Base-by-base conservation (phyloP, 2,888 invertebrate species). In the Cheilosia soror region DNA sequence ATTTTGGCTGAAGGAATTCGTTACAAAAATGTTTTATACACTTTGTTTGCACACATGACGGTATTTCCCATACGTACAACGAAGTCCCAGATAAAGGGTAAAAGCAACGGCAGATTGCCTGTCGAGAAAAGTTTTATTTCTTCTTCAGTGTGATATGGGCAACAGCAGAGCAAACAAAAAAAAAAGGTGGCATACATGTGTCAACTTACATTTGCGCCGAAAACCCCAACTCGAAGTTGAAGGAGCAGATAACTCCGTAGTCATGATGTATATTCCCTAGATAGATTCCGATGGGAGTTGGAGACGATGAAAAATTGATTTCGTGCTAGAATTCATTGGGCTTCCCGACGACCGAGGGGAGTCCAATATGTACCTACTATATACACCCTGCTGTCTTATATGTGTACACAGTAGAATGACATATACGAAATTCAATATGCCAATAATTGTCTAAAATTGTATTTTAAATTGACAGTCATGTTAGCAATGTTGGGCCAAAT, bases 391-490 rank as follows among this genome's bases (percentile, higher is more conserved):
- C 73, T 62, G 47, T 42, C 40, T 49, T 69, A 37, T 69, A 49
- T 63, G 63, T 82, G 69, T 80, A 57, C 55, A 71, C 47, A 47
- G 69, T 9, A n/a, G 72, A 81, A 68, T 77, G 85, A 85, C 81
- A 85, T 77, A 55, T 77, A 57, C 62, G 76, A 85, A 81, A 85
- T 85, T 81, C 85, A 85, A 81, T 85, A 81, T 81, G 85, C 85
- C 85, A 85, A 85, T 81, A 85, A 85, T 81, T 81, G 81, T 85
- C 62, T 72, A 81, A 81, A 85, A 85, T 85, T 85, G 84, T 81
- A 81, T 85, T 85, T 85, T 81, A 85, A 85, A 85, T 76, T 85
- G 85, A 85, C 85, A 85, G 85, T 77, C 85, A 85, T 85, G 81
- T 76, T 68, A 55, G 66, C 58, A 66, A 76, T 80, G 51, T 76